Evolutionary conservation across 2,888 invertebrate species (phyloP), one percentile per base, ranked within the genome.

Genomic region (Synanthedon tipuliformis): DNA sequence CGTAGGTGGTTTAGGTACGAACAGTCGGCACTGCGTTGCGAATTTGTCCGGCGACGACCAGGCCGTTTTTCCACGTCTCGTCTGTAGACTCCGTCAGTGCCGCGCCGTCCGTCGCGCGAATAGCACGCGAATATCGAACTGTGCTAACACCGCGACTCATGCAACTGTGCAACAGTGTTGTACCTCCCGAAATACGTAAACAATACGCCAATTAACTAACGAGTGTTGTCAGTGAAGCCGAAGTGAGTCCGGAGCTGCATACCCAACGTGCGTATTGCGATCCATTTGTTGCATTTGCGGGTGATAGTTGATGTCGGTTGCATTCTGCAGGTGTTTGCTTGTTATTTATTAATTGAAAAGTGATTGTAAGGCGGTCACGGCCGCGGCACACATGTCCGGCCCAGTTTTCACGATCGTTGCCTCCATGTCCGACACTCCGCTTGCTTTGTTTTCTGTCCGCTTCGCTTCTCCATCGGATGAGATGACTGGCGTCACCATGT

Each of bases 361-460:
- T 86, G 86, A 85, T 84, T 84, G 86, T 83, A 84, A 81, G 68
- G 75, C 78, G 86, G 86, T 79, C 86, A 85, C 80, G 85, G 86
- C 81, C 84, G 81, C 76, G 75, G 76, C 82, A 82, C 82, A 82
- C 76, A 82, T 84, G 85, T 84, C 85, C 86, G 85, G 83, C 80
- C 82, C 81, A 83, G 85, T 85, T 86, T 84, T 84, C 83, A 81
- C 84, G 84, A 63, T 63, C 60, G 65, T 61, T 64, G 66, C 62
- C 64, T 60, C 58, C 59, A 73, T 70, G 71, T 75, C 68, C 68
- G 73, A 73, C 72, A 77, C 78, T 79, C 78, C 81, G 73, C 71
- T 75, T 76, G 78, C 82, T 83, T 85, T 83, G 84, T 83, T 81
- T 81, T 81, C 76, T 62, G 66, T 57, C 65, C 65, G 61, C 65